phyloP scores from a whole-genome alignment of 2,797 vertebrate species.

The Tamandua tetradactyla region DNA sequence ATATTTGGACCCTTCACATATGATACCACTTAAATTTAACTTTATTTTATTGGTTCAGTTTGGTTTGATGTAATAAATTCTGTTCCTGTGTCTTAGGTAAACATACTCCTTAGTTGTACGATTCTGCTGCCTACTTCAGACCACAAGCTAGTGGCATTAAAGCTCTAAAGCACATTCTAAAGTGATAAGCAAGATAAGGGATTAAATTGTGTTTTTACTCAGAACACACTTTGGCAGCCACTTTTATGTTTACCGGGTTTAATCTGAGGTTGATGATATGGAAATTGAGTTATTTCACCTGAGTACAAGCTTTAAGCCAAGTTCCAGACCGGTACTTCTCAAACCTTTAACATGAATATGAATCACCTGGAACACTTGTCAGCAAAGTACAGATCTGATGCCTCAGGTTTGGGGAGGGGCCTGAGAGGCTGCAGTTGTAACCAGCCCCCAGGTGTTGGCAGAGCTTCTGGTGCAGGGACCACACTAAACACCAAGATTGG shows the following conservation, averaged over 20 bases:
- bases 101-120: neutral
- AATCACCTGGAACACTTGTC: neutral
- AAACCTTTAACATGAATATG: neutral
- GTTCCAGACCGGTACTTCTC: neutral
- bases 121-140: neutral
- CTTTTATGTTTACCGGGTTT: constrained; percentile 88
- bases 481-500: constrained; percentile 67
- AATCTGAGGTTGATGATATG: constrained; percentile 85
- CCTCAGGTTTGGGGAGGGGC: neutral
- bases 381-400: neutral
- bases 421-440: neutral
- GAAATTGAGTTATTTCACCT: constrained; percentile 85
- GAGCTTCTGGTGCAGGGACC: neutral
- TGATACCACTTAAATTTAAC: neutral
- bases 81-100: neutral
- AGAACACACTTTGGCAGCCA: constrained; percentile 86
- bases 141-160: neutral
- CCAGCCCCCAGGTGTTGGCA: neutral
- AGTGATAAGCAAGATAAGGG: neutral
- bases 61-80: neutral
- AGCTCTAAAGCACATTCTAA: neutral
- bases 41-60: neutral
- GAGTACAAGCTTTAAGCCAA: constrained; percentile 68
- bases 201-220: constrained; percentile 86
- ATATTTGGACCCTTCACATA: neutral